These are phyloP conservation scores for Hylaeus volcanicus DNA, from an alignment of 1,140 invertebrate species.

Conservation along the genomic window DNA sequence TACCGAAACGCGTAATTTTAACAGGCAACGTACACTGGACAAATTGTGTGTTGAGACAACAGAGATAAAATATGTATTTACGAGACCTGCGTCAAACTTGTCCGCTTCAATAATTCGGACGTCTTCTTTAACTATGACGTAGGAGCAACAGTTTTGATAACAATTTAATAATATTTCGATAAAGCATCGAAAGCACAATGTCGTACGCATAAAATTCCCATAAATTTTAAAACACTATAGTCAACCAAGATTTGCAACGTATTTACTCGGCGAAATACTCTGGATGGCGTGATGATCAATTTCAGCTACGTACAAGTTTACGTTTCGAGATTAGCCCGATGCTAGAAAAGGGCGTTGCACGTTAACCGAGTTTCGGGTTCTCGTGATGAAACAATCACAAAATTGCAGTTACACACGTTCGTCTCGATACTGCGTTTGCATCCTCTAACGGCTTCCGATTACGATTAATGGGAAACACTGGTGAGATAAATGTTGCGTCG, in stretches of 20 bases:
- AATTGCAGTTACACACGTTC: background rate
- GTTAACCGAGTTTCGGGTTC: background rate
- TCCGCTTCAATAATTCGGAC: conserved; percentile 4
- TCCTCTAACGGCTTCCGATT: background rate
- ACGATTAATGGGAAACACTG: background rate
- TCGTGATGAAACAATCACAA: background rate
- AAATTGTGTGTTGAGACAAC: background rate
- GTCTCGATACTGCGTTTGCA: background rate
- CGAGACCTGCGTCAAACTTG: background rate
- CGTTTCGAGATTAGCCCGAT: conserved; percentile 15
- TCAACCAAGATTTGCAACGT: background rate
- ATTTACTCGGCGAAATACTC: conserved; percentile 33
- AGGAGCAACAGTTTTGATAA: conserved; percentile 9
- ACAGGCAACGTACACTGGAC: background rate
- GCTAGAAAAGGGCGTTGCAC: background rate
- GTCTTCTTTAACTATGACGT: background rate
- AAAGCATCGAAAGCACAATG: background rate
- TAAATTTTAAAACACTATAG: background rate
- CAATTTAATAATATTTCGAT: background rate
- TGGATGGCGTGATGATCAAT: conserved; percentile 43
- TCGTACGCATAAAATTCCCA: background rate
- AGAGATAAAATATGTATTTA: conserved; percentile 23
- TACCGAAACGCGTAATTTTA: background rate
- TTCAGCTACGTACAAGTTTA: conserved; percentile 41
- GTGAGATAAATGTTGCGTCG: background rate